Evolutionary conservation across 2,888 invertebrate species (phyloP), one percentile per base, ranked within the genome.

Genomic region (Dusona sp.): DNA sequence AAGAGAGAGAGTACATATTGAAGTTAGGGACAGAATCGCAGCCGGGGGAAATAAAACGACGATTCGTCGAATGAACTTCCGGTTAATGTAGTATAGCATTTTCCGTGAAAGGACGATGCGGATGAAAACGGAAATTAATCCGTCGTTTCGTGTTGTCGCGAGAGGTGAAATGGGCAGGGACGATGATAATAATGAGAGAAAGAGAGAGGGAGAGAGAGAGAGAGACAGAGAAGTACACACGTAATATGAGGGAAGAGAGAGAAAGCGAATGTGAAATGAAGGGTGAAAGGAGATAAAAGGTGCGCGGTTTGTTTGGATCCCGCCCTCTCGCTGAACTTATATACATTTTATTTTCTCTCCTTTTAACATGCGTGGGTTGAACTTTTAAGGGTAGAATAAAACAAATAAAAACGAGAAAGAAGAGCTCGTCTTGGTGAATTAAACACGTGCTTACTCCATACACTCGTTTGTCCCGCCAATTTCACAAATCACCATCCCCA

Each of bases 101-200:
- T 70, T 82, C 51, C 83, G 51, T 42, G 79, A 73, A 77, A 77
- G 73, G 72, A 57, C 79, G 74, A 72, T 38, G 72, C 22, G 81
- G 57, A 70, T 80, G 74, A 64, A 67, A 72, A 83, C 86, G 86
- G 83, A 86, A 85, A 85, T 85, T 85, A 86, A 86, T 83, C 80
- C 80, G 67, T 65, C 65, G 80, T 80, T 38, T 68, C 79, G 75
- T 48, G 77, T 77, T 80, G 79, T 36, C 79, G 36, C 29, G 80
- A 77, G 51, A 73, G 51, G 61, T 42, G 57, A 9, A 45, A n/a
- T 45, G 67, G 78, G 61, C 51, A 51, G 48, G 51, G 51, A 80
- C 51, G 61, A 81, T 68, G 67, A 48, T 70, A 65, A 82, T 48
- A 36, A 74, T 67, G 36, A 29, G 67, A 38, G 42, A 57, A 25